phyloP scores from a whole-genome alignment of 2,113 vertebrate species.

The Phaethon lepturus region DNA sequence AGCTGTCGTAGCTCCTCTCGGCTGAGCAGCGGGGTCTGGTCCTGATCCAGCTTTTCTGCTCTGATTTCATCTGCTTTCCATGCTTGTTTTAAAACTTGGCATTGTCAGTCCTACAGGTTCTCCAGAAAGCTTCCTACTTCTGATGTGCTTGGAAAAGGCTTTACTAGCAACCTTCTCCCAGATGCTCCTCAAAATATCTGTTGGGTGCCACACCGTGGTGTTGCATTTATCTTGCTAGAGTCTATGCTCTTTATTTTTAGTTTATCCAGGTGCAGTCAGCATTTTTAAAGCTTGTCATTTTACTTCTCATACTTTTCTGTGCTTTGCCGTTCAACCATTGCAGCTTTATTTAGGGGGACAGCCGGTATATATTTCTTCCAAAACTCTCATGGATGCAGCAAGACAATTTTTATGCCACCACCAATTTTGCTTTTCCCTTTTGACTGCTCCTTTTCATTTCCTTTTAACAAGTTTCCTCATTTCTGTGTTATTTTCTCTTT shows the following conservation, averaged over 20 bases:
- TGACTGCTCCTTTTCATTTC: neutral
- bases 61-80: neutral
- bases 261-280: neutral
- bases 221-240: neutral
- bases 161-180: neutral
- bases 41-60: neutral
- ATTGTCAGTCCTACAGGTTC: neutral
- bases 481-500: neutral
- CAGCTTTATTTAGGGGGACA: neutral
- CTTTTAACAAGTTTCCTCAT: neutral
- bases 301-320: neutral
- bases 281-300: neutral
- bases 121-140: neutral
- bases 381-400: neutral
- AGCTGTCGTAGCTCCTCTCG: neutral
- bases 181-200: neutral
- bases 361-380: neutral
- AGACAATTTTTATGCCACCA: neutral
- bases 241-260: neutral
- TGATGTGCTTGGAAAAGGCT: neutral
- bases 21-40: fast-evolving
- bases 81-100: neutral
- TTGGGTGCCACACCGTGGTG: fast-evolving
- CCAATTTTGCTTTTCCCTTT: neutral
- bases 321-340: neutral